Base-by-base conservation (phyloP, 37 sponge, comb jelly and placozoan species). In the Halisarca cf. caerulea region DNA sequence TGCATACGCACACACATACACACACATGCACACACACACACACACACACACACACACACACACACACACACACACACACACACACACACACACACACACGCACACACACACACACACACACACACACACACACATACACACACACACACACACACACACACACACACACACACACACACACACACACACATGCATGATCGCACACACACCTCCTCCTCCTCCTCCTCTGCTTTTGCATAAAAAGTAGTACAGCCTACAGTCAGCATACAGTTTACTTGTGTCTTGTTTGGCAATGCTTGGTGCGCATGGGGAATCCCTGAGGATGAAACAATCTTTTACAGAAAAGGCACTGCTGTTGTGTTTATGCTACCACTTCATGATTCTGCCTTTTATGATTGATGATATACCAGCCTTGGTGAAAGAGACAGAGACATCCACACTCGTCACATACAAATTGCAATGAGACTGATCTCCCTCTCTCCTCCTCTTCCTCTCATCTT, bases 91-190 rank as follows among this genome's bases (percentile, higher is more conserved):
- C 69, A 68, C 69, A 68, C 69, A 68, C 28, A 68, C 69, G 11
- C 51, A 68, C 69, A 25, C 69, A 68, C 69, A 68, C 69, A 68
- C 33, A 68, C 28, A 23, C 69, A 25, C 69, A 68, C 69, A 68
- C 33, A 68, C 69, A 68, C 64, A 62, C 64, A 62, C 64, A 62
- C 64, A 62, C 64, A 62, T 23, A 62, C 64, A 62, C 64, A 62
- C 64, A 15, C 23, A 62, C 64, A 62, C 64, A 62, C 23, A 62
- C 64, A 62, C 64, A 62, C 64, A 62, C 23, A 62, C 64, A 15
- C 23, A 62, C 64, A 62, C 64, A 62, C 64, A 62, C 64, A 62
- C 64, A 62, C 23, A 15, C 64, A 62, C 64, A 62, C 64, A 62
- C 64, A 62, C 23, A 15, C 64, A 62, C 64, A 62, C 64, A n/a